Evolutionary conservation across 2,888 invertebrate genomes (phyloP).

Genomic region (Cinara cedri): DNA sequence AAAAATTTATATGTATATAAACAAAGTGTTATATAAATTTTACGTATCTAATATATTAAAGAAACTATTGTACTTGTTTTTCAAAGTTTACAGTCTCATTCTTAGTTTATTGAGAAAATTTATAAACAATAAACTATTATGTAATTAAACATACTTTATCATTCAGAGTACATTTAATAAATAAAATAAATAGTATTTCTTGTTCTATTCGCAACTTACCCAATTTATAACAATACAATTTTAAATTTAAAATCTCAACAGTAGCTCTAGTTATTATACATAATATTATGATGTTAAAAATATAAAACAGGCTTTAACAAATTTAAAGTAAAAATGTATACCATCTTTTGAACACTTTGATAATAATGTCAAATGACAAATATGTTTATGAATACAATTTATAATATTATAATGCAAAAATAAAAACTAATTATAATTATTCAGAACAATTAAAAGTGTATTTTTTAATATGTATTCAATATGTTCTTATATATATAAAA

Average conservation of each 20-base stretch:
- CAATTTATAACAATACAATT: constrained; percentile 14
- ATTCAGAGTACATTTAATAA: not conserved
- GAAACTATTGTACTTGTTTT: constrained; percentile 18
- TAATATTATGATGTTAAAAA: constrained; percentile 7
- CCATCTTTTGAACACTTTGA: not conserved
- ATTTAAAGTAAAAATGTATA: not conserved
- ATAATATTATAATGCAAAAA: constrained; percentile 11
- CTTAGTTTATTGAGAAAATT: constrained; percentile 5
- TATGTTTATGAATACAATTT: constrained; percentile 3
- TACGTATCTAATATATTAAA: not conserved
- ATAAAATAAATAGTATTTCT: constrained; percentile 1
- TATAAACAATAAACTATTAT: constrained; percentile 1
- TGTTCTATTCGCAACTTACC: constrained; percentile 27
- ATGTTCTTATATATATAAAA: too few species aligned
- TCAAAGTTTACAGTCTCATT: constrained; percentile 21
- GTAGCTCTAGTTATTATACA: not conserved
- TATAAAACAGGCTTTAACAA: constrained; percentile 25
- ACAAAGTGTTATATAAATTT: constrained; percentile 7
- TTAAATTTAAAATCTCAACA: not conserved
- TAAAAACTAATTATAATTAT: not conserved
- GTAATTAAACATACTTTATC: not conserved
- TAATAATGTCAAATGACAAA: not conserved
- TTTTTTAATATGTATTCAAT: constrained; percentile 8
- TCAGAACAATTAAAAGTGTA: constrained; percentile 20
- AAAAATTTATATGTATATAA: constrained; percentile 20